Conservation (phyloP, 1,140 invertebrate genomes). For the Ctenoplectra terminalis region DNA sequence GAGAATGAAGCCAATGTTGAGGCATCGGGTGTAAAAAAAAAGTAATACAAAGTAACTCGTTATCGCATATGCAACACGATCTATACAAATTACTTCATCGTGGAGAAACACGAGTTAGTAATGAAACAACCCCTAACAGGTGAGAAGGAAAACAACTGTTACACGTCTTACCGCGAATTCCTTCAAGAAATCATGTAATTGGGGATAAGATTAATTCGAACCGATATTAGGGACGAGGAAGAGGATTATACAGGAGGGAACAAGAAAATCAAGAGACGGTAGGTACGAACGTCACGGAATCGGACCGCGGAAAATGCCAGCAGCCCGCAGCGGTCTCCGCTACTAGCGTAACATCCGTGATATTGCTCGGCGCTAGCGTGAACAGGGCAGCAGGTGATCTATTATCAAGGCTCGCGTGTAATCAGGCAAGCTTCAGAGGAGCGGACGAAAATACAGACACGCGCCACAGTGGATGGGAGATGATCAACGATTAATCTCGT, state of each 20-base stretch:
- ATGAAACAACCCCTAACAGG: not conserved
- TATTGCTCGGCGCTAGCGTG: conserved; percentile 62
- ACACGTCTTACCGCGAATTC: not conserved
- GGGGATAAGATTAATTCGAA: conserved; percentile 19
- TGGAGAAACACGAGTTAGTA: not conserved
- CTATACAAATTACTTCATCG: not conserved
- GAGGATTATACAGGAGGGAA: too few relatives aligned
- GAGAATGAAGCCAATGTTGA: not conserved
- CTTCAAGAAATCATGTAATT: not conserved
- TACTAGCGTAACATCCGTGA: conserved; percentile 43
- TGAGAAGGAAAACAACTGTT: not conserved
- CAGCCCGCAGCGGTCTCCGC: conserved; percentile 39
- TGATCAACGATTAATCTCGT: conserved; percentile 67
- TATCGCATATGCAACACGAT: too few relatives aligned
- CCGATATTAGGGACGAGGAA: not conserved
- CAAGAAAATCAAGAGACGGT: not conserved
- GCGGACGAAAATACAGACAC: conserved; percentile 64
- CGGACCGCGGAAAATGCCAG: conserved; percentile 37
- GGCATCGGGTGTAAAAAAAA: not conserved
- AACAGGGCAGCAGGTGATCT: conserved; percentile 64
- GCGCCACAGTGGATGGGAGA: conserved; percentile 51
- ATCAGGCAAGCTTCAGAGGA: conserved; percentile 61
- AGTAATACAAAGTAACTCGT: too few relatives aligned
- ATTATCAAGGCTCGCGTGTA: conserved; percentile 67
- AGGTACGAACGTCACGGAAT: conserved; percentile 13